Conservation (phyloP, 2,888 invertebrate genomes). For the Dinocampus coccinellae region DNA sequence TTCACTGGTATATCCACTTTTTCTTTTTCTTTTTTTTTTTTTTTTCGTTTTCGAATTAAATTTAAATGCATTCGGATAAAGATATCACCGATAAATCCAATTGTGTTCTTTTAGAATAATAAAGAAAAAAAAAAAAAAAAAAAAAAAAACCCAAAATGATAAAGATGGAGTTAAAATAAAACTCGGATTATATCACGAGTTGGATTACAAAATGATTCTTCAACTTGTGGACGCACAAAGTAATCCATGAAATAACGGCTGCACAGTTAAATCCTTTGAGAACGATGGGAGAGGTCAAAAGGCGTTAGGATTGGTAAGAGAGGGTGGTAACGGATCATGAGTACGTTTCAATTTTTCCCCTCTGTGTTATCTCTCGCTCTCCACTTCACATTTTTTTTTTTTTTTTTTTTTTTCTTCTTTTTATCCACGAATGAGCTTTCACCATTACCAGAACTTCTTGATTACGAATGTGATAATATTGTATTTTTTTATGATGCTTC, state of each 20-base stretch:
- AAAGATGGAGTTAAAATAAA: slow-evolving; percentile 27
- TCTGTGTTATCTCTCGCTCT: slow-evolving; percentile 37
- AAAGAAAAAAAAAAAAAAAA: slow-evolving; percentile 23
- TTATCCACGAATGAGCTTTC: slow-evolving; percentile 8
- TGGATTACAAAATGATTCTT: slow-evolving; percentile 43
- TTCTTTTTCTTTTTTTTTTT: not conserved
- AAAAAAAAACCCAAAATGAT: slow-evolving; percentile 3
- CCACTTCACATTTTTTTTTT: slow-evolving; percentile 32
- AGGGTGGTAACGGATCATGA: slow-evolving; percentile 37
- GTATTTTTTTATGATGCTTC: slow-evolving; percentile 49
- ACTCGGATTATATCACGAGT: slow-evolving; percentile 8
- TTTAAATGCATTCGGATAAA: not conserved
- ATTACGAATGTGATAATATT: slow-evolving; percentile 59
- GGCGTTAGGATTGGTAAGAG: not conserved
- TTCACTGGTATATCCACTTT: not conserved
- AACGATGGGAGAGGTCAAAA: not conserved
- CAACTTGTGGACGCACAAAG: slow-evolving; percentile 28
- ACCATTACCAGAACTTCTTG: slow-evolving; percentile 54
- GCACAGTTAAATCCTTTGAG: slow-evolving; percentile 32
- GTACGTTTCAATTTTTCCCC: slow-evolving; percentile 35
- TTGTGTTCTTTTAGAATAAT: not conserved
- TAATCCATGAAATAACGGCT: slow-evolving; percentile 42
- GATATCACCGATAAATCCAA: not conserved
- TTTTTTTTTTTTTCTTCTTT: slow-evolving; percentile 33
- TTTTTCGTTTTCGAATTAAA: no score